Conservation (phyloP, 2,113 vertebrate species). For the Myrmophylax atrothorax region DNA sequence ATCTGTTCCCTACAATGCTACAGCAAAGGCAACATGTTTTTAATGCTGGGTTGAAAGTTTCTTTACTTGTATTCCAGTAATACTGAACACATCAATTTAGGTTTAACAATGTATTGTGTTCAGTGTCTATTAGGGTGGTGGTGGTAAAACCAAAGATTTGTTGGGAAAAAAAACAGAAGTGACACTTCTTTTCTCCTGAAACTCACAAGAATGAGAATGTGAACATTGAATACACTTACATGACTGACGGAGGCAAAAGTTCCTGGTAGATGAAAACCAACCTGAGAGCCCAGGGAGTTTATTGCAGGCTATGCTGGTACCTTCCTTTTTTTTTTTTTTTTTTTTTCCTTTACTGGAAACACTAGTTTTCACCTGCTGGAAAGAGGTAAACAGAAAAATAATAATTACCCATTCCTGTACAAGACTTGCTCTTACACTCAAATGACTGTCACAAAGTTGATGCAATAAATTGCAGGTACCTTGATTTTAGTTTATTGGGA, state of each 20-base stretch:
- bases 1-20: background rate
- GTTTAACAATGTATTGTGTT: background rate
- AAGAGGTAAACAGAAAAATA: background rate
- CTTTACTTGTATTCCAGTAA: slow-evolving; percentile 19
- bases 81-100: background rate
- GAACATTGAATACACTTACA: background rate
- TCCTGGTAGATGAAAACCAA: background rate
- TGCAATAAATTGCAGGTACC: background rate
- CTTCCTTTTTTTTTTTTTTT: background rate
- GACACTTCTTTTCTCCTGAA: background rate
- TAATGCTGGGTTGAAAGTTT: background rate
- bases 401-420: background rate
- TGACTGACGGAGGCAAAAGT: background rate
- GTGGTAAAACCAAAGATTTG: background rate
- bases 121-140: background rate
- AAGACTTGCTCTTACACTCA: background rate
- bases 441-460: background rate
- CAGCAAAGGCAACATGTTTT: background rate
- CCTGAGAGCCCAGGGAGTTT: background rate
- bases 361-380: background rate
- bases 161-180: background rate
- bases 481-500: background rate
- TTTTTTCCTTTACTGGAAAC: background rate
- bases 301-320: background rate
- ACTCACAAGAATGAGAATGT: background rate